These are phyloP conservation scores for Pardalotus punctatus DNA, from an alignment of 2,113 vertebrate genomes.

Conservation along the genomic window DNA sequence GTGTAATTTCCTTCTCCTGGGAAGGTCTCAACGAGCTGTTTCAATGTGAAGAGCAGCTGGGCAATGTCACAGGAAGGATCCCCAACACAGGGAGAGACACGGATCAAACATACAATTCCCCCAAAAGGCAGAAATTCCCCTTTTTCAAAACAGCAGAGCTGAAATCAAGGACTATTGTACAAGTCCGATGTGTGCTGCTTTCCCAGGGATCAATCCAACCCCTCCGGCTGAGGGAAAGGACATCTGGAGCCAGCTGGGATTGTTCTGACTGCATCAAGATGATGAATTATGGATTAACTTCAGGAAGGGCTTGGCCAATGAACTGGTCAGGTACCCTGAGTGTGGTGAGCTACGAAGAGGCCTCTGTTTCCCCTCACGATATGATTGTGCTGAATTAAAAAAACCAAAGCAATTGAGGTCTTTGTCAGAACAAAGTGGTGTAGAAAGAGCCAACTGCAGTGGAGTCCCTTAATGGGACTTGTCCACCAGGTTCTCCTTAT, in stretches of 20 bases:
- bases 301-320: not conserved
- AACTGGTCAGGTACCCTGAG: not conserved
- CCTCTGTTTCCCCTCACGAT: not conserved
- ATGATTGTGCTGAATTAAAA: not conserved
- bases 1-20: not conserved
- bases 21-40: not conserved
- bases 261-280: not conserved
- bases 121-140: not conserved
- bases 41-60: not conserved
- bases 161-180: fast-evolving
- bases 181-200: fast-evolving
- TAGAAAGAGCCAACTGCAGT: not conserved
- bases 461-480: not conserved
- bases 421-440: not conserved
- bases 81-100: fast-evolving
- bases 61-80: not conserved
- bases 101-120: not conserved
- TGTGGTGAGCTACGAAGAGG: not conserved
- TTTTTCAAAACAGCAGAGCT: not conserved
- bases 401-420: not conserved
- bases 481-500: not conserved
- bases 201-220: not conserved
- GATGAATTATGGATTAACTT: not conserved
- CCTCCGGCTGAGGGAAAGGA: not conserved
- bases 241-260: fast-evolving